phyloP scores from a whole-genome alignment of 2,888 invertebrate species.

The Synergus itoensis region DNA sequence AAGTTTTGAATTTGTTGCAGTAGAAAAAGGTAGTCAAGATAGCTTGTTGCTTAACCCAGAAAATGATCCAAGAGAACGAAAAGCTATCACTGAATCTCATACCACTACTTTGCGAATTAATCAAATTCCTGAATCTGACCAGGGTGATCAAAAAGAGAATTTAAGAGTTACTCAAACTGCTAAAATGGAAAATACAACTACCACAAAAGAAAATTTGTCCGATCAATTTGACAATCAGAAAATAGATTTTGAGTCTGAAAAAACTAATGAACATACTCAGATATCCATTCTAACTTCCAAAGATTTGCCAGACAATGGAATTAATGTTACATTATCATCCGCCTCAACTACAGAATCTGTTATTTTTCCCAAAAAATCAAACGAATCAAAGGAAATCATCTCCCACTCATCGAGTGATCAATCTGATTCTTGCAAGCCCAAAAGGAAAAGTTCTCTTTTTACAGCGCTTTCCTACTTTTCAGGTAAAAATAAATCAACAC shows the following conservation, averaged over 20 bases:
- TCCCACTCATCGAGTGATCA: neutral
- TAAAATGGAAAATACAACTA: neutral
- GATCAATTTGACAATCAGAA: neutral
- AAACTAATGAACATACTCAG: neutral
- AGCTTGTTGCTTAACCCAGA: slow-evolving; percentile 34
- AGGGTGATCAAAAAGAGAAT: neutral
- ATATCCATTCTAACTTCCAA: neutral
- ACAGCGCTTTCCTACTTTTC: slow-evolving; percentile 53
- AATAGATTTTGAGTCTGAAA: neutral
- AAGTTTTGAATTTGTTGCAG: neutral
- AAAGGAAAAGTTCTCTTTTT: slow-evolving; percentile 53
- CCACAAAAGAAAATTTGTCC: neutral
- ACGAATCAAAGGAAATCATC: neutral
- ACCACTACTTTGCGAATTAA: slow-evolving; percentile 40
- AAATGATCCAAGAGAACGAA: slow-evolving; percentile 48
- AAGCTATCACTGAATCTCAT: neutral
- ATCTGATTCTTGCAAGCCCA: slow-evolving; percentile 39
- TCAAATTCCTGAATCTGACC: neutral
- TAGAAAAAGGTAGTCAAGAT: neutral
- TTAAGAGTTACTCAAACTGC: neutral
- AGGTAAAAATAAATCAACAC: slow-evolving; percentile 15
- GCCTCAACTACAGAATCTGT: neutral
- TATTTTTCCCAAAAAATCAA: neutral
- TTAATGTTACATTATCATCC: neutral
- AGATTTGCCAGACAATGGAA: neutral